Percentiles rank a stretch among this genome's conserved stretches.
Conservation (phyloP, 2,113 vertebrate genomes). For the Eulemur macaco region DNA sequence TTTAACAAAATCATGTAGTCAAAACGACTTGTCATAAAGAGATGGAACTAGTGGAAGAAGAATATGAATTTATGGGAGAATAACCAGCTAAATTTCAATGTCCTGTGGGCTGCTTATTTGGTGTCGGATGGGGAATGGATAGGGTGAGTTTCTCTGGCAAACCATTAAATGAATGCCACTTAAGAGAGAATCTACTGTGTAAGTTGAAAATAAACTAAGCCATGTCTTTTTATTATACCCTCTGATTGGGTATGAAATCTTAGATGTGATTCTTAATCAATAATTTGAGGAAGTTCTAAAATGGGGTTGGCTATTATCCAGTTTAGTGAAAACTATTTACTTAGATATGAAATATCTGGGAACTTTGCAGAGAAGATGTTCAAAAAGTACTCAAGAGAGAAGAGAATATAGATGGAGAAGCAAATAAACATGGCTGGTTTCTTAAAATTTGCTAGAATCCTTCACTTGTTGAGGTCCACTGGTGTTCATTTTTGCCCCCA, state of each 20-base stretch:
- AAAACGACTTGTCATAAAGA: not conserved
- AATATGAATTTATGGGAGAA: not conserved
- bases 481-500: not conserved
- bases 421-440: not conserved
- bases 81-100: not conserved
- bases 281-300: not conserved
- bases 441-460: not conserved
- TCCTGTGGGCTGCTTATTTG: not conserved
- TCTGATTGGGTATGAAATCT: not conserved
- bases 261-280: not conserved
- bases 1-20: not conserved
- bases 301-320: not conserved
- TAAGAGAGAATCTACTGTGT: not conserved
- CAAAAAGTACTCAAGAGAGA: not conserved
- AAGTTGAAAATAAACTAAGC: not conserved
- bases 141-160: not conserved
- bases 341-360: not conserved
- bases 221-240: not conserved
- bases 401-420: not conserved
- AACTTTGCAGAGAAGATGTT: not conserved
- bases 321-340: not conserved
- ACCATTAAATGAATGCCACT: not conserved
- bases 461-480: not conserved
- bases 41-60: not conserved
- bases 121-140: not conserved